Percentiles rank a stretch among this genome's conserved stretches.
phyloP scores from a whole-genome alignment of 2,113 vertebrate genomes.

The Ophiodon elongatus region DNA sequence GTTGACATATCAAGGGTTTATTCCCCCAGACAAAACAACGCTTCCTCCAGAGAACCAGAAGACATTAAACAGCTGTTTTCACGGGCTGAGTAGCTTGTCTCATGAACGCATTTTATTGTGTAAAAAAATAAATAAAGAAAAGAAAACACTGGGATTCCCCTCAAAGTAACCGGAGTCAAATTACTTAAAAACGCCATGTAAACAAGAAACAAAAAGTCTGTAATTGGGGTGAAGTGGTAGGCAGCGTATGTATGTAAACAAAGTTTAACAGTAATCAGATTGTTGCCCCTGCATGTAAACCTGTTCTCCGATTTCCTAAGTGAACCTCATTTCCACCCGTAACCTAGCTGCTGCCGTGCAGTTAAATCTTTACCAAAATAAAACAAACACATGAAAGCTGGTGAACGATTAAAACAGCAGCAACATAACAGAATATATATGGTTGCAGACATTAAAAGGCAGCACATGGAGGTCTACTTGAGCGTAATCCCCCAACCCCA shows the following conservation, averaged over 20 bases:
- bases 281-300: background rate
- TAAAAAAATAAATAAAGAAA: no score
- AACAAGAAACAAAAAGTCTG: background rate
- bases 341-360: no score
- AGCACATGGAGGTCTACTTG: background rate
- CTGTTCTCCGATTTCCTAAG: background rate
- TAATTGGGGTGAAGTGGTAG: background rate
- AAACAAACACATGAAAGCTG: background rate
- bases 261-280: background rate
- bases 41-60: background rate
- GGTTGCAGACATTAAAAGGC: background rate
- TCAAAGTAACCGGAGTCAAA: background rate
- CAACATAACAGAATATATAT: background rate
- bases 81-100: background rate
- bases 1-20: slow-evolving; percentile 1
- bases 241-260: slow-evolving; percentile 11
- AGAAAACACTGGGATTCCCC: background rate
- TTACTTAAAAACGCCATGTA: background rate
- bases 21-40: slow-evolving; percentile 1
- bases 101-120: background rate
- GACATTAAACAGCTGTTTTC: slow-evolving; percentile 9
- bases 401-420: background rate
- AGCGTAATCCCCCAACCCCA: background rate
- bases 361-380: background rate
- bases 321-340: background rate